Base-by-base conservation (phyloP, 2,888 invertebrate genomes). In the Campaea margaritaria region DNA sequence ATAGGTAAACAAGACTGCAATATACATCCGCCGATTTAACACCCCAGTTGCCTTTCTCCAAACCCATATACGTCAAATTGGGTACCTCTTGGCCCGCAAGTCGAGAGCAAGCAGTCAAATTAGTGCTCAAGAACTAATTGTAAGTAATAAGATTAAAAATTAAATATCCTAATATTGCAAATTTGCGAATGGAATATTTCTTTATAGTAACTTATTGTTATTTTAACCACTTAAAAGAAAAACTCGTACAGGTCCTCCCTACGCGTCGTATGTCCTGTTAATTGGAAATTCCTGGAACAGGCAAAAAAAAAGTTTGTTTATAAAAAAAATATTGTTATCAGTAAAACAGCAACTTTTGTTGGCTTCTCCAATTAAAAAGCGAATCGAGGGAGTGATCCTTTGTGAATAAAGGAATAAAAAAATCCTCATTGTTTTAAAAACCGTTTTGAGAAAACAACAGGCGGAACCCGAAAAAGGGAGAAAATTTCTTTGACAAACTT, bases 401-500 rank as follows among this genome's bases (percentile, higher is more conserved):
- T 65, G 51, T 60, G 58, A 52, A 57, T 43, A 60, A 60, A 52
- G 34, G 14, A 55, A 58, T 54, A 49, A 44, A 62, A 70, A 69
- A 49, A 36, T 55, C 61, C 54, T n/a, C 47, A 67, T 62, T 65
- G 63, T 69, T 72, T 70, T 52, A 56, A 61, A 64, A 67, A 72
- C 63, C 69, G 70, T 72, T 74, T 67, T 59, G 56, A 62, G 58
- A 66, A 64, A 72, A 74, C 68, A 56, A 64, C 62, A 65, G 42
- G 65, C 56, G 50, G 45, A 59, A 42, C 59, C 57, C 55, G 72
- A 58, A 75, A 69, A 72, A 67, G 65, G 65, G 73, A 75, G 75
- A 79, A 82, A 76, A 77, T 74, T 80, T 60, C 55, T 80, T 81
- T 83, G 72, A 75, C 75, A 75, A 85, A 85, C 76, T 85, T 83